Evolutionary conservation across 2,888 invertebrate species (phyloP).

Genomic region (Drosophila fungiperda): DNA sequence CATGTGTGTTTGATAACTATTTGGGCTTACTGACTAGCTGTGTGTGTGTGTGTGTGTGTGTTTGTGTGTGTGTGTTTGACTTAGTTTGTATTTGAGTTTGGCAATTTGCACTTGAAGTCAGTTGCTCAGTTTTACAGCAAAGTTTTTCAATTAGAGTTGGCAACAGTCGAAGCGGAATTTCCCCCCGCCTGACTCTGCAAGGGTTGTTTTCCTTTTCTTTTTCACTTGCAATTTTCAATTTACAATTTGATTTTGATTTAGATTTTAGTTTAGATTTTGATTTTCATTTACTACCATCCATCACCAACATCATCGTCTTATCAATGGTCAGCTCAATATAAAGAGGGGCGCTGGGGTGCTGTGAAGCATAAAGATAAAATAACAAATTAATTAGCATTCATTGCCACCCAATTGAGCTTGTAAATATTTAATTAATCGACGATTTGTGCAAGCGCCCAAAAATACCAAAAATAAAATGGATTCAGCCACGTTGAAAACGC

Average conservation of each 20-base stretch:
- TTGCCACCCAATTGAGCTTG: slow-evolving; percentile 76
- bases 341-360: slow-evolving; percentile 17
- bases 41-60: background rate
- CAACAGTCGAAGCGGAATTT: slow-evolving; percentile 49
- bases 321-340: slow-evolving; percentile 54
- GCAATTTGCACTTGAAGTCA: slow-evolving; percentile 60
- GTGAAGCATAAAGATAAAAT: slow-evolving; percentile 69
- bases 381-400: slow-evolving; percentile 77
- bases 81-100: slow-evolving; percentile 57
- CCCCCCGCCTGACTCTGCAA: slow-evolving; percentile 41
- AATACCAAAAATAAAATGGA: slow-evolving; percentile 25
- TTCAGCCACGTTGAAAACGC: slow-evolving; percentile 32
- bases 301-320: slow-evolving; percentile 35
- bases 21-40: slow-evolving; percentile 11
- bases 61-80: background rate
- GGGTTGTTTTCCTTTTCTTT: slow-evolving; percentile 56
- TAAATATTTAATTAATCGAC: slow-evolving; percentile 79
- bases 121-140: slow-evolving; percentile 47
- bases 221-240: background rate
- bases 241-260: slow-evolving; percentile 1
- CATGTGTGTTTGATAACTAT: slow-evolving; percentile 72
- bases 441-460: slow-evolving; percentile 55
- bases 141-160: slow-evolving; percentile 76
- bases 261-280: background rate
- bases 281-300: slow-evolving; percentile 14